phyloP scores from a whole-genome alignment of 2,113 vertebrate genomes.

The Embiotoca jacksoni region DNA sequence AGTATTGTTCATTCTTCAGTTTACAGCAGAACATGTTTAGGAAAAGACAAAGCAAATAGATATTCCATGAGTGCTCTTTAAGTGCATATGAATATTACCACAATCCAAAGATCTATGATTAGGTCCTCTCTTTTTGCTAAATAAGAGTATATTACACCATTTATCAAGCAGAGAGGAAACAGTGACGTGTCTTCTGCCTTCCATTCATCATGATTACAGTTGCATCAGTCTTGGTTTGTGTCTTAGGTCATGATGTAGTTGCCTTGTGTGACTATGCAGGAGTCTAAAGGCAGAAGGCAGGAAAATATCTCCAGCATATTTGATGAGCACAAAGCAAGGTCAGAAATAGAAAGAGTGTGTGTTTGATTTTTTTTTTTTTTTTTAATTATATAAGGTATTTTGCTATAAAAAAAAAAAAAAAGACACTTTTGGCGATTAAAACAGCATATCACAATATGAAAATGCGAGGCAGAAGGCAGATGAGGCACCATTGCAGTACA shows the following conservation, averaged over 20 bases:
- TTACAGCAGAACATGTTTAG: neutral
- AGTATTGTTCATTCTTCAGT: neutral
- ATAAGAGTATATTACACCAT: constrained; percentile 86
- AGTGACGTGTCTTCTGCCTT: constrained; percentile 77
- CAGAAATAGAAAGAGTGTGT: neutral
- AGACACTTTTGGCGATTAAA: neutral
- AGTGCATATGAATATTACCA: constrained; percentile 76
- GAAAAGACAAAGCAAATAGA: constrained; percentile 45
- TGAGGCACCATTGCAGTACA: no score
- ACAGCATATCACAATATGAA: neutral
- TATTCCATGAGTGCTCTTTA: constrained; percentile 74
- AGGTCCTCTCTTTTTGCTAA: constrained; percentile 78
- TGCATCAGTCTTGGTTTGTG: constrained; percentile 82
- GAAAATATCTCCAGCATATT: constrained; percentile 17
- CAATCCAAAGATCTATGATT: constrained; percentile 81
- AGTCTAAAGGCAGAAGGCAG: constrained; percentile 1
- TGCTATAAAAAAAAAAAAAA: neutral
- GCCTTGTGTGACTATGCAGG: constrained; percentile 11
- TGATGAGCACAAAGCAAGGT: constrained; percentile 39
- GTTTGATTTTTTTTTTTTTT: no score
- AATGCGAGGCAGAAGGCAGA: no score
- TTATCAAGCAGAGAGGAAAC: constrained; percentile 80
- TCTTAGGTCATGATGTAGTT: constrained; percentile 70
- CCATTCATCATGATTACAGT: constrained; percentile 86
- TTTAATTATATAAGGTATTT: neutral